Evolutionary conservation across 1,140 invertebrate genomes (phyloP), one percentile per base, ranked within the genome.

Genomic region (Sminthurinus signatus): DNA sequence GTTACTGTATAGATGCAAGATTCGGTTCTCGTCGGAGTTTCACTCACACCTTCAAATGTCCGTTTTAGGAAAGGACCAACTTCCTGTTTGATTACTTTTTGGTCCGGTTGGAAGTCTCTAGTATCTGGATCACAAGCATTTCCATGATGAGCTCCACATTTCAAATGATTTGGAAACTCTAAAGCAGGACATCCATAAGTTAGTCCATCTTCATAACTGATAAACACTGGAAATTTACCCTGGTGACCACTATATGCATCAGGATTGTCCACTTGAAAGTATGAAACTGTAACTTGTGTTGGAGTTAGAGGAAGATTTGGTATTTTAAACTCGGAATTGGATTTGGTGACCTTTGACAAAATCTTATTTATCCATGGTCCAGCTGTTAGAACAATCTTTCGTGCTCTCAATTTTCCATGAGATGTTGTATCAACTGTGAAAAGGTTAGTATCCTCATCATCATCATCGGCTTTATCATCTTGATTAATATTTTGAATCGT

Each of bases 361-460:
- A 65, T 23, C 43, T 71, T 71, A 15, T 59, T 52, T 25, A 64
- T 68, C 70, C 70, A 71, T 5, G 70, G 52, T 15, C 70, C 70
- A 23, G 55, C 27, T 17, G 67, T 68, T 8, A 71, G 14, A n/a
- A 71, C 60, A 27, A 48, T 61, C 43, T 71, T 71, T 48, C 39
- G 55, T 12, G 60, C 32, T 4, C 27, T 2, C 55, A 62, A 52
- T 27, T n/a, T n/a, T 15, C 23, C 50, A 28, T n/a, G 3, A 3
- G 54, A 32, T 14, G 3, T 36, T 56, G 54, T 36, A 5, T 12
- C 5, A 28, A 59, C 44, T 56, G 31, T 14, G 32, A 56, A 31
- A 2, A 56, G 28, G 21, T 39, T 27, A n/a, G n/a, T n/a, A n/a
- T n/a, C n/a, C n/a, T n/a, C n/a, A n/a, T n/a, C n/a, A n/a, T n/a